Evolutionary conservation across 2,888 invertebrate genomes (phyloP).

Genomic region (Agriopis aurantiaria): DNA sequence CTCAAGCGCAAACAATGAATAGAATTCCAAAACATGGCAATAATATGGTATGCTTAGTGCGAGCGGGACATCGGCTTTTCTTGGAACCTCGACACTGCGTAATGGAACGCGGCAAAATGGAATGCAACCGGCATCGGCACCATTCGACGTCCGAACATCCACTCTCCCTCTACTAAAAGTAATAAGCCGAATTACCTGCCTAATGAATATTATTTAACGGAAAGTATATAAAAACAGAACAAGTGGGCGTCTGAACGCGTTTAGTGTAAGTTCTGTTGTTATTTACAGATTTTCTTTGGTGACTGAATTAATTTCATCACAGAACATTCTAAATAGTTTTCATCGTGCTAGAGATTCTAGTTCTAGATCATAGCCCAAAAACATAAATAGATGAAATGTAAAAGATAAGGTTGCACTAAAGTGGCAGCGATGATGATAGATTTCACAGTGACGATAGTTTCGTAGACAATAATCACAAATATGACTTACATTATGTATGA

Average conservation of each 20-base stretch:
- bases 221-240: constrained; percentile 16
- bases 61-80: constrained; percentile 81
- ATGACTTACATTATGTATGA: too few relatives aligned
- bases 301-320: too few relatives aligned
- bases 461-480: too few relatives aligned
- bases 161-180: constrained; percentile 54
- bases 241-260: not conserved
- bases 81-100: constrained; percentile 78
- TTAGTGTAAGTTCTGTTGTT: not conserved
- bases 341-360: too few relatives aligned
- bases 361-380: too few relatives aligned
- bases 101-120: constrained; percentile 78
- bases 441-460: too few relatives aligned
- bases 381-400: too few relatives aligned
- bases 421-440: too few relatives aligned
- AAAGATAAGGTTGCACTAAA: too few relatives aligned
- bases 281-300: not conserved
- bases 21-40: constrained; percentile 81
- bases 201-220: constrained; percentile 28
- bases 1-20: constrained; percentile 78
- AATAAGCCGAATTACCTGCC: constrained; percentile 42
- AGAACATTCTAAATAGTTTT: too few relatives aligned
- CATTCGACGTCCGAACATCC: constrained; percentile 52
- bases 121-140: constrained; percentile 72
- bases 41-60: constrained; percentile 76